Conservation (phyloP, 2,888 invertebrate genomes). For the Polymixis lichenea region DNA sequence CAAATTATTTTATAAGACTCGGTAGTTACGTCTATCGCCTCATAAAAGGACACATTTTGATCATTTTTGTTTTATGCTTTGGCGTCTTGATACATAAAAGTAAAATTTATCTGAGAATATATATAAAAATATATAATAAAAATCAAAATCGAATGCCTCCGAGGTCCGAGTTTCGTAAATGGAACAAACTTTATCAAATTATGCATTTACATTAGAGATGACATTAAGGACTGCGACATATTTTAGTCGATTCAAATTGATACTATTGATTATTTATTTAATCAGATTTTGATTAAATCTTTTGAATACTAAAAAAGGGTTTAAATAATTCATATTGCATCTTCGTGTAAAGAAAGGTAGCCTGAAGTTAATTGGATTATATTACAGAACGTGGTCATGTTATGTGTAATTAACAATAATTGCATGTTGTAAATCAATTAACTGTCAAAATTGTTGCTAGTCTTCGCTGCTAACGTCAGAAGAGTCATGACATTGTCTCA, state of each 20-base stretch:
- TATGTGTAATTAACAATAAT: constrained; percentile 43
- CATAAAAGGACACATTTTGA: not conserved
- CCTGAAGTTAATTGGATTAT: constrained; percentile 47
- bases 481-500: constrained; percentile 67
- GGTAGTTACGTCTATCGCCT: no score
- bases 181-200: not conserved
- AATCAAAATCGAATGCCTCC: no score
- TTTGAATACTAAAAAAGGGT: not conserved
- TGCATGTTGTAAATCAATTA: constrained; percentile 41
- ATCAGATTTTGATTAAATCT: constrained; percentile 12
- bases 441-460: constrained; percentile 37
- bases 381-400: constrained; percentile 28
- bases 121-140: not conserved
- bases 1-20: not conserved
- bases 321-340: constrained; percentile 13
- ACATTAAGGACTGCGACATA: not conserved
- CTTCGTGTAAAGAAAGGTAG: constrained; percentile 40
- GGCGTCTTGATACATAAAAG: not conserved
- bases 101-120: not conserved
- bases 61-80: not conserved
- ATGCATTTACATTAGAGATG: constrained; percentile 5
- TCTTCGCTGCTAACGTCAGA: constrained; percentile 48
- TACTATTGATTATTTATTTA: not conserved
- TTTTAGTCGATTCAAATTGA: constrained; percentile 50
- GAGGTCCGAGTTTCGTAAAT: no score